Conservation (phyloP, 2,113 vertebrate genomes). For the Silurus asotus region DNA sequence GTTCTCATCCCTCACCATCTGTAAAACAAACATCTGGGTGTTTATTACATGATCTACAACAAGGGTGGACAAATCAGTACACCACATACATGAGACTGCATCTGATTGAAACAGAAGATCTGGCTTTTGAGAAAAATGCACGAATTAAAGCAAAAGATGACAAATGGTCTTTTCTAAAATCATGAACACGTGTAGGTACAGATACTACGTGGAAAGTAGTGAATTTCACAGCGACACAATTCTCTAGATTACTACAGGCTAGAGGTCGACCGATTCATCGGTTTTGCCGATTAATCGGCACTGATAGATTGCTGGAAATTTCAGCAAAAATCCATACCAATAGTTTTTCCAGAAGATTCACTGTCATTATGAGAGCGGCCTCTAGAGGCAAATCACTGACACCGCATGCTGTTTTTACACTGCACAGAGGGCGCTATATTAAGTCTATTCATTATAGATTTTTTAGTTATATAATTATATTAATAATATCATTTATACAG, state of each 20-base stretch:
- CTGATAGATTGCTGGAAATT: too few relatives aligned
- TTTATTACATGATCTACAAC: background rate
- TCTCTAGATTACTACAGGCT: background rate
- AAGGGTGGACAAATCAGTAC: background rate
- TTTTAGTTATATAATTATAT: too few relatives aligned
- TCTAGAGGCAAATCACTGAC: too few relatives aligned
- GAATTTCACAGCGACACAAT: background rate
- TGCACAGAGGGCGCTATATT: too few relatives aligned
- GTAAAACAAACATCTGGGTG: conserved; percentile 4
- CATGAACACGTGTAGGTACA: background rate
- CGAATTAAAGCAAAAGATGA: background rate
- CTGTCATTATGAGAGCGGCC: too few relatives aligned
- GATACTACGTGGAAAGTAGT: background rate
- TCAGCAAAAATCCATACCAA: too few relatives aligned
- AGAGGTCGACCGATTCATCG: too few relatives aligned
- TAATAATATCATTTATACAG: too few relatives aligned
- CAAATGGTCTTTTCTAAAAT: background rate
- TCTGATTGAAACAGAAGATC: background rate
- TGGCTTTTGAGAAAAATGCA: background rate
- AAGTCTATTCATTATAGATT: too few relatives aligned
- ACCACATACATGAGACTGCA: background rate
- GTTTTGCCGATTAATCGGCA: too few relatives aligned
- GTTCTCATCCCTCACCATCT: conserved; percentile 99
- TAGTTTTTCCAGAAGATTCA: too few relatives aligned
- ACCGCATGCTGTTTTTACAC: too few relatives aligned